phyloP scores from a whole-genome alignment of 2,113 vertebrate genomes.

The Salvelinus namaycush region DNA sequence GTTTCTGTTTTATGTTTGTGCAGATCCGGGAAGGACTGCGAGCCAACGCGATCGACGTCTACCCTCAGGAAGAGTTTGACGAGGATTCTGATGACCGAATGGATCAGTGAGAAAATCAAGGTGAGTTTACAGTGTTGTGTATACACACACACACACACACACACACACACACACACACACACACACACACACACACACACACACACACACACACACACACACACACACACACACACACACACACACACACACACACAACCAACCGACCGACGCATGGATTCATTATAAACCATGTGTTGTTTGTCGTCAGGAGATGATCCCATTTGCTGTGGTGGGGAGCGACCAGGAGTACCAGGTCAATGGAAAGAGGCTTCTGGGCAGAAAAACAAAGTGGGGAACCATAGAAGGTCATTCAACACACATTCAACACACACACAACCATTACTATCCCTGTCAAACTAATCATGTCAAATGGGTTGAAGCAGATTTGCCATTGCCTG shows the following conservation, averaged over 20 bases:
- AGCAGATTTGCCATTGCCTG: neutral
- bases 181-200: no score
- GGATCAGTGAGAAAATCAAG: constrained; percentile 93
- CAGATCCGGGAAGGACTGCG: constrained; percentile 92
- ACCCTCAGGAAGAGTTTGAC: constrained; percentile 96
- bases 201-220: no score
- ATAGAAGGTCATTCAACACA: constrained; percentile 84
- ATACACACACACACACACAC: neutral
- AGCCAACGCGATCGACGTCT: constrained; percentile 91
- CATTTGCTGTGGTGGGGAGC: constrained; percentile 96
- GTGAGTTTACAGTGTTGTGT: constrained; percentile 65
- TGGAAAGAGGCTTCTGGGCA: constrained; percentile 90
- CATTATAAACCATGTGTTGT: constrained; percentile 15
- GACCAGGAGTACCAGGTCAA: constrained; percentile 98
- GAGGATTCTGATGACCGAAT: constrained; percentile 91
- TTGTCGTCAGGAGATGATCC: constrained; percentile 91
- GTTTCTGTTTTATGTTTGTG: constrained; percentile 8
- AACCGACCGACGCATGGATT: no score
- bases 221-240: neutral
- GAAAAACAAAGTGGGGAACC: constrained; percentile 98
- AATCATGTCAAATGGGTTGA: constrained; percentile 14
- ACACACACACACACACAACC: neutral
- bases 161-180: no score
- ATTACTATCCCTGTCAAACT: constrained; percentile 6
- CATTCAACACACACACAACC: constrained; percentile 3